phyloP scores from a whole-genome alignment of 2,113 vertebrate genomes.

The Sinocyclocheilus anophthalmus region DNA sequence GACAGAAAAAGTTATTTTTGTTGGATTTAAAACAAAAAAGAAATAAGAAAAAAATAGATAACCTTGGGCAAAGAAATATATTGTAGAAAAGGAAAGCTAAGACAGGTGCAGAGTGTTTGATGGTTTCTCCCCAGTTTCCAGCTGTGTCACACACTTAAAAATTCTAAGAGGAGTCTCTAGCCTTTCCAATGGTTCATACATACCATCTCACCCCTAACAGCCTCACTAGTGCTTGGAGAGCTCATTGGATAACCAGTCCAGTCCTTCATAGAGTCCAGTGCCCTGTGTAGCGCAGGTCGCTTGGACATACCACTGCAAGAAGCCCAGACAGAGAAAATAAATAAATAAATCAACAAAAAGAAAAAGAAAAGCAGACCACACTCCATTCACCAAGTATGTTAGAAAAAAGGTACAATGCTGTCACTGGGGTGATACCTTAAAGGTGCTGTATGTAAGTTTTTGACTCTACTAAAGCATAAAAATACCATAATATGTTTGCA shows the following conservation, averaged over 20 bases:
- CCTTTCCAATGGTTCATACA: constrained; percentile 29
- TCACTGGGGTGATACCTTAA: too few species aligned
- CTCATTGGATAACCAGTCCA: constrained; percentile 89
- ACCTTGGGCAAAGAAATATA: constrained; percentile 16
- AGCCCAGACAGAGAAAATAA: constrained; percentile 9
- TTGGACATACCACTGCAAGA: constrained; percentile 85
- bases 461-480: too few species aligned
- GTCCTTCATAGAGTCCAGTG: constrained; percentile 87
- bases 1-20: background rate
- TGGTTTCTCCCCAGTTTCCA: constrained; percentile 15
- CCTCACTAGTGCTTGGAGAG: constrained; percentile 77
- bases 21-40: background rate
- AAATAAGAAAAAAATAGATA: background rate
- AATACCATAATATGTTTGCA: too few species aligned
- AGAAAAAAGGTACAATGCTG: background rate
- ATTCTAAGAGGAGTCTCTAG: constrained; percentile 57
- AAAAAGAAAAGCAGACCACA: background rate
- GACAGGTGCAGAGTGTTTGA: constrained; percentile 17
- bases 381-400: background rate
- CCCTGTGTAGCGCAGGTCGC: constrained; percentile 88
- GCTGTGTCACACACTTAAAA: constrained; percentile 31
- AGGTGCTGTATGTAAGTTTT: too few species aligned
- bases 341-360: background rate
- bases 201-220: constrained; percentile 34
- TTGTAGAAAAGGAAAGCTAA: constrained; percentile 33